Evolutionary conservation across 2,113 vertebrate genomes (phyloP).

Genomic region (Pipa parva): DNA sequence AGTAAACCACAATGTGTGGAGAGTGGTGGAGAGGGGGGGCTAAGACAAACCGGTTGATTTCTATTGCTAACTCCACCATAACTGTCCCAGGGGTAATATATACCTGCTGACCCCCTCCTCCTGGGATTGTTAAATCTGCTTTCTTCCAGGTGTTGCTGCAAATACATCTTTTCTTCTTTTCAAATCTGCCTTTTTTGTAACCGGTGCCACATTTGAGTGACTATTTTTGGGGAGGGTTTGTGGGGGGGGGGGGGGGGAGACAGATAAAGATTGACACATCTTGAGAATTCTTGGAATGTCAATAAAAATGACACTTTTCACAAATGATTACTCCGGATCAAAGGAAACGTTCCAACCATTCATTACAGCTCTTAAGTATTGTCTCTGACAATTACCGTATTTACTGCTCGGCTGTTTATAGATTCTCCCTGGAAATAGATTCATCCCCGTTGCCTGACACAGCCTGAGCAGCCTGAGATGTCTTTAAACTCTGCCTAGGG

Average conservation of each 20-base stretch:
- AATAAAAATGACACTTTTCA: constrained; percentile 34
- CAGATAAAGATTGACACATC: constrained; percentile 45
- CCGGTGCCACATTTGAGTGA: constrained; percentile 10
- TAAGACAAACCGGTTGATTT: too few species aligned
- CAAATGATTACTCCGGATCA: constrained; percentile 42
- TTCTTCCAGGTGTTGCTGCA: too few species aligned
- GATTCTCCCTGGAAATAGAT: constrained; percentile 29
- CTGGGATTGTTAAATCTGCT: too few species aligned
- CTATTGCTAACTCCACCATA: too few species aligned
- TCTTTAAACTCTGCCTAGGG: neutral
- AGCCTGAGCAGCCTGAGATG: neutral
- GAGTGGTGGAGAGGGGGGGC: too few species aligned
- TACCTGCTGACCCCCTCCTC: constrained; percentile 46
- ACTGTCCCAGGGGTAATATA: too few species aligned
- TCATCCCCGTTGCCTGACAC: neutral
- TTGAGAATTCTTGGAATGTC: constrained; percentile 40
- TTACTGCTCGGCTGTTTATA: constrained; percentile 1
- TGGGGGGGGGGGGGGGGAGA: neutral
- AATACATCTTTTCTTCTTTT: too few species aligned
- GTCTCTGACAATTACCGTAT: constrained; percentile 2
- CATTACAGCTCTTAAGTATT: neutral
- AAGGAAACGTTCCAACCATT: constrained; percentile 8
- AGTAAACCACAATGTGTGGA: too few species aligned
- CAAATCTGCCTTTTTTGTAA: constrained; percentile 7
- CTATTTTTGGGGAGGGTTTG: neutral